Base-by-base conservation (phyloP, 2,888 invertebrate species). In the Temnothorax ravouxi region DNA sequence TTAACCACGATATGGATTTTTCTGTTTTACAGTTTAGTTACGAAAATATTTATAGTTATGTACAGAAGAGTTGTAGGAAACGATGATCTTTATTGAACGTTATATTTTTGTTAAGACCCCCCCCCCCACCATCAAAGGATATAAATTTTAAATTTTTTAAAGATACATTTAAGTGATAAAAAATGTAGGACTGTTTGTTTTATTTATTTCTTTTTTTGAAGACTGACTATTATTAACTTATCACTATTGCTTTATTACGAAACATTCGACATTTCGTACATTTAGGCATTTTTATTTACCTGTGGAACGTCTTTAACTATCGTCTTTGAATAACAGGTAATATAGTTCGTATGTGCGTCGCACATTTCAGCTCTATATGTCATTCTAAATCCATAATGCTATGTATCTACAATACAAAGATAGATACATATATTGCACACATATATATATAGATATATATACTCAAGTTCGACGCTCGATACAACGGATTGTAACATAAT, bases 401-500 rank as follows among this genome's bases (percentile, higher is more conserved):
- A 21, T 44, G n/a, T 15, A 56, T 41, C 25, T 52, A 38, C n/a
- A 54, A 44, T 66, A 25, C 11, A 25, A 66, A 67, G 18, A 38
- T 21, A 34, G 3, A 56, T 72, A 56, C 11, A 72, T 29, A 59
- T 61, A 61, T 52, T 47, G 21, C 13, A 34, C 9, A 34, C 34
- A 34, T 0, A 34, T 15, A 25, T 34, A 44, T 25, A 34, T 15
- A 25, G 21, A 44, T 21, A 54, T 41, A 38, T 25, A 34, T 21
- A 47, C 8, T 13, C 18, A 61, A 69, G 71, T 59, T 69, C 56
- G 15, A 67, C 34, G 66, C 18, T 50, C 47, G 71, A 59, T 80
- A 50, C 21, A 64, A 56, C 59, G 25, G 71, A 80, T 71, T 80
- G 71, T 59, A 61, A 71, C 34, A 80, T 80, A 80, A 80, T 79